A percentile compares a stretch with the other conserved stretches of the same genome.
These are phyloP conservation scores for Artibeus lituratus DNA, from an alignment of 2,797 vertebrate genomes.

Conservation along the genomic window DNA sequence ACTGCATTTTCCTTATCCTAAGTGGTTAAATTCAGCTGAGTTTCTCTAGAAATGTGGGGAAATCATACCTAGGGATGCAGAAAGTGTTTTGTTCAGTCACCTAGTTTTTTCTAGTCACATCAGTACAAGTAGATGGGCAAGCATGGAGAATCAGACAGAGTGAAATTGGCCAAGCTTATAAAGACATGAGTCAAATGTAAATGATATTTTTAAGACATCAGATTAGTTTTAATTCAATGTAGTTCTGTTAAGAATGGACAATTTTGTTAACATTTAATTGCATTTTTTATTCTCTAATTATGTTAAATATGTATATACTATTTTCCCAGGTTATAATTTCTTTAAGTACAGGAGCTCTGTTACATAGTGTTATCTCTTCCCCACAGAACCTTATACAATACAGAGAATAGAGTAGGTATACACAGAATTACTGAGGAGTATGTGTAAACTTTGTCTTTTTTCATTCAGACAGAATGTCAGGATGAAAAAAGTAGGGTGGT, in stretches of 20 bases:
- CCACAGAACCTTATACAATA: neutral
- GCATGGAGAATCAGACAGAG: conserved; percentile 29
- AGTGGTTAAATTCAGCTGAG: neutral
- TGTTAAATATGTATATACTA: neutral
- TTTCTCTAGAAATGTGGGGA: neutral
- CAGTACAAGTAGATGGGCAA: neutral
- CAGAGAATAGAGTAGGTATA: neutral
- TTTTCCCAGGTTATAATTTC: neutral
- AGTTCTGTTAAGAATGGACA: conserved; percentile 13
- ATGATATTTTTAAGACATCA: conserved; percentile 35
- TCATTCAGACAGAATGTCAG: neutral
- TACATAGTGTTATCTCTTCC: neutral
- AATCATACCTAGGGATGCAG: neutral
- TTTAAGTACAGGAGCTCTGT: neutral
- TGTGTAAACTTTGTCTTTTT: neutral
- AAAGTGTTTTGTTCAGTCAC: neutral
- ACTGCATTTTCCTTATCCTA: neutral
- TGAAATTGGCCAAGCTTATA: conserved; percentile 39
- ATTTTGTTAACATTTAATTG: conserved; percentile 29
- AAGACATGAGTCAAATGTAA: neutral
- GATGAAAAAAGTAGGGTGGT: neutral
- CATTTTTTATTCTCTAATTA: neutral
- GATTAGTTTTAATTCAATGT: neutral
- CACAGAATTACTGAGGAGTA: neutral
- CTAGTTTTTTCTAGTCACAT: neutral